Evolutionary conservation across 1,140 invertebrate species (phyloP), one percentile per base, ranked within the genome.

Genomic region (Drosophila seguyi): DNA sequence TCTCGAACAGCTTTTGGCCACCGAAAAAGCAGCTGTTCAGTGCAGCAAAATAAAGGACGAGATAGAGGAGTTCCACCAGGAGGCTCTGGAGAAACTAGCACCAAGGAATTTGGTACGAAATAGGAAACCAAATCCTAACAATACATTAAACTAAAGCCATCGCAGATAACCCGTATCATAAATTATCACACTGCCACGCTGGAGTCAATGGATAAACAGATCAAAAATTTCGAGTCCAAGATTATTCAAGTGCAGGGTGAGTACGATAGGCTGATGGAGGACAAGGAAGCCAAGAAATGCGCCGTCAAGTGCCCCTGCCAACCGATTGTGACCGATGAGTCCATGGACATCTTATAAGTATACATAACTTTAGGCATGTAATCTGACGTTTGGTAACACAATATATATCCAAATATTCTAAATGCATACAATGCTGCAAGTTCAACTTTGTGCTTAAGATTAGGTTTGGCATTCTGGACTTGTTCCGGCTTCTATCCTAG

Each of bases 391-490:
- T 42, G 61, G 41, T 45, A 55, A 57, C 57, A 42, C 29, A 59
- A 59, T 57, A 31, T 50, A 31, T 50, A 50, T 50, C n/a, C 34
- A 53, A 58, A 58, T 47, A 73, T 74, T 47, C 20, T 58, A 75
- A 78, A 78, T 79, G 62, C 76, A 73, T 65, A 68, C 60, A 76
- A 77, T 88, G 78, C 66, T 61, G 41, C 22, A 69, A 81, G 67
- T 75, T 87, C 11, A 84, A 90, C 85, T 84, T 81, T 84, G 34
- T 62, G 60, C 85, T 88, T 84, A 90, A 62, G 42, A 52, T 66
- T 68, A 76, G 16, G 25, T 65, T 48, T 78, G 48, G 63, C 71
- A 16, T 45, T 61, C 55, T 56, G 29, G 45, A 1, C 22, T 20
- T 7, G 1, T 22, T 2, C 4, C 4, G 38, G 11, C 29, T 22